phyloP scores from a whole-genome alignment of 2,888 invertebrate genomes.

The Cerceris ruficornis region DNA sequence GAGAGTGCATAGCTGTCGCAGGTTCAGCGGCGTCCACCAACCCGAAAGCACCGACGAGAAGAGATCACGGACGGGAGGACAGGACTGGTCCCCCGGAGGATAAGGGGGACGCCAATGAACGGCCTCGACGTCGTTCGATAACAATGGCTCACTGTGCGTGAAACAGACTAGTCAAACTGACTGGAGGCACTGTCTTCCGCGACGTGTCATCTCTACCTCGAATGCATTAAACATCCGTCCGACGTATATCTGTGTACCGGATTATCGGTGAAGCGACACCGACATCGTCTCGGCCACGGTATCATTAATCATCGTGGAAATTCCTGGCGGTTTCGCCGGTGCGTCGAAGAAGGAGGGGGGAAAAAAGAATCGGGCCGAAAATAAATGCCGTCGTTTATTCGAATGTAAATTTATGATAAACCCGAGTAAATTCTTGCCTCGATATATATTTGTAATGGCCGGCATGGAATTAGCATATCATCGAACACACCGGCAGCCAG shows the following conservation, averaged over 20 bases:
- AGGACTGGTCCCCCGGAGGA: conserved; percentile 40
- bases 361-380: not conserved
- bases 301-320: conserved; percentile 42
- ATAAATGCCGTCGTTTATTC: conserved; percentile 16
- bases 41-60: conserved; percentile 3
- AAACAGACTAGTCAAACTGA: conserved; percentile 48
- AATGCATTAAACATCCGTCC: conserved; percentile 19
- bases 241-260: not conserved
- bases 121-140: conserved; percentile 56
- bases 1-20: conserved; percentile 50
- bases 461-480: conserved; percentile 4
- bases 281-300: not conserved
- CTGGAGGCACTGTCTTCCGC: conserved; percentile 45
- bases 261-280: conserved; percentile 11
- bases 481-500: not conserved
- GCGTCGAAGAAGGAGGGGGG: no score
- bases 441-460: not conserved
- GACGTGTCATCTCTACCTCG: conserved; percentile 31
- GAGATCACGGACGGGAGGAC: conserved; percentile 11
- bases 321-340: conserved; percentile 38
- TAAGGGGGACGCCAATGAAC: conserved; percentile 57
- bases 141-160: conserved; percentile 68
- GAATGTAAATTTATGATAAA: conserved; percentile 54
- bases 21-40: conserved; percentile 35
- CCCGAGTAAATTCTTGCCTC: conserved; percentile 25